Base-by-base conservation (phyloP, 1,140 invertebrate species). In the Cryptotermes secundus region DNA sequence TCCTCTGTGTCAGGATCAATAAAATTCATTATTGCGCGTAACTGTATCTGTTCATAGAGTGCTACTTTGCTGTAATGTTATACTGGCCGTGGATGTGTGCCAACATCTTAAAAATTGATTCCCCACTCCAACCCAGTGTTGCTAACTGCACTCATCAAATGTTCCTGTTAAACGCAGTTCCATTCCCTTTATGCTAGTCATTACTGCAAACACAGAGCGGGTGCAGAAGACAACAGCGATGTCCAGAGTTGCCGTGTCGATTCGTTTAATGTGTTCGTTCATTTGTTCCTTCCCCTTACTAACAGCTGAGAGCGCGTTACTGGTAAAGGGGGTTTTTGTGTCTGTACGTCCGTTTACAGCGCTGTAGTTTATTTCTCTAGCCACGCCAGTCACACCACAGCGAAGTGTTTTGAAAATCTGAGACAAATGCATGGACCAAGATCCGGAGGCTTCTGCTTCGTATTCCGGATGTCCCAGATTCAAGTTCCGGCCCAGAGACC, bases 41-140 rank as follows among this genome's bases (percentile, higher is more conserved):
- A 19, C 22, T 1, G 9, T 49, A 19, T 19, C 45, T 42, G 38
- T 42, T 42, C 38, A 42, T 42, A 6, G 38, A 9, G 16, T 19
- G 3, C 45, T 49, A 22, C 45, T 49, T 0, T 49, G 45, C 45
- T 19, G 45, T 49, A 49, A 49, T 49, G 45, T 49, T 49, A 19
- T 49, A 19, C 1, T 19, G 45, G 45, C 22, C 14, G 45, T 3
- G 16, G n/a, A 10, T n/a, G 59, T 72, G 59, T 72, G 59, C 59
- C 59, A 72, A 72, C 59, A 72, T 72, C 59, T 72, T 72, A 72
- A 72, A 72, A 72, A 72, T 72, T 72, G 59, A 72, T 72, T 72
- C 59, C 59, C n/a, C 59, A 72, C n/a, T 72, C 59, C 59, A 72
- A n/a, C 14, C 26, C 59, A 72, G 59, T 72, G 59, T 26, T 72